phyloP scores from a whole-genome alignment of 2,797 vertebrate species.

The Martes flavigula region DNA sequence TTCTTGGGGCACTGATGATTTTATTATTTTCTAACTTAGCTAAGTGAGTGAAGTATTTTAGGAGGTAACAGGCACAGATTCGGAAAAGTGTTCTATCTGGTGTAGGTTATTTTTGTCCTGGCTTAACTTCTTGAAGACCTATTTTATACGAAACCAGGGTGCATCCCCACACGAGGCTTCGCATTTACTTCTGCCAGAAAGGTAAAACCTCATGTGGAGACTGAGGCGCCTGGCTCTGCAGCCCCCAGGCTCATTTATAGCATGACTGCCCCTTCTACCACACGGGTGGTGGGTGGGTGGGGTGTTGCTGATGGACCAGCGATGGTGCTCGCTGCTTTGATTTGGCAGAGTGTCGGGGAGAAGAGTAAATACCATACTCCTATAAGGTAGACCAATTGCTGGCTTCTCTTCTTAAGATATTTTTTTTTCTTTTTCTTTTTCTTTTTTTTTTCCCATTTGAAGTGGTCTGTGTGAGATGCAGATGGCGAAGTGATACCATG shows the following conservation, averaged over 20 bases:
- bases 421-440: neutral
- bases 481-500: neutral
- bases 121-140: neutral
- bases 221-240: rapidly evolving
- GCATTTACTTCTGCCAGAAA: constrained; percentile 25
- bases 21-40: neutral
- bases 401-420: neutral
- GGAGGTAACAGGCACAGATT: neutral
- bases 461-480: neutral
- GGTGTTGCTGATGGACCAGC: neutral
- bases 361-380: neutral
- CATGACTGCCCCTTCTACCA: neutral
- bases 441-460: neutral
- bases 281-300: neutral
- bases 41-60: neutral
- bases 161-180: neutral
- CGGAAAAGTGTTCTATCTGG: neutral
- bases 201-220: neutral
- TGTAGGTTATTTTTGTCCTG: neutral
- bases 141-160: neutral
- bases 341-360: neutral
- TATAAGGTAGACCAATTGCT: neutral
- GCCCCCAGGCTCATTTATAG: neutral
- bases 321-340: neutral
- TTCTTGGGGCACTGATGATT: neutral